phyloP scores from a whole-genome alignment of 2,797 vertebrate species.

The Cyclura pinguis region DNA sequence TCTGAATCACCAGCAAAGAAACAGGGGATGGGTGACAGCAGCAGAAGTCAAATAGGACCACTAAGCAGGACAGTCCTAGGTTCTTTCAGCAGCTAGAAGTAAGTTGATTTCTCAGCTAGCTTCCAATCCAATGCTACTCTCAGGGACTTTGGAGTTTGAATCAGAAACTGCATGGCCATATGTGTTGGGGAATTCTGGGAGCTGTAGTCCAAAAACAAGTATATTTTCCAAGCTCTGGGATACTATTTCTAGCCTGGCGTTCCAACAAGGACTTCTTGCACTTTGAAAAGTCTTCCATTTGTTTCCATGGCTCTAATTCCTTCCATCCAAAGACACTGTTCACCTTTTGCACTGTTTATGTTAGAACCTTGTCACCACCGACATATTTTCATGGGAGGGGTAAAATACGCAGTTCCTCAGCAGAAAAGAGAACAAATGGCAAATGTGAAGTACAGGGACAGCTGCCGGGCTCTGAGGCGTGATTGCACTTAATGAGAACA shows the following conservation, averaged over 20 bases:
- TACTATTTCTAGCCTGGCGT: not conserved
- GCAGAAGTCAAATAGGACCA: not conserved
- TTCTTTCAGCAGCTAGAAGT: not conserved
- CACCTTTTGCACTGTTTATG: slow-evolving; percentile 60
- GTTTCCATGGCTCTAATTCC: accelerated
- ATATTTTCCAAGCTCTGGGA: too few species aligned
- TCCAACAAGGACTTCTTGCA: not conserved
- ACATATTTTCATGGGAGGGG: not conserved
- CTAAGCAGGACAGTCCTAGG: not conserved
- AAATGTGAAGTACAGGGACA: slow-evolving; percentile 62
- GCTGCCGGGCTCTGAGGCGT: slow-evolving; percentile 41
- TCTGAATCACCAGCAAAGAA: not conserved
- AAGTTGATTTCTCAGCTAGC: not conserved
- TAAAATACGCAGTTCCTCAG: slow-evolving; percentile 38
- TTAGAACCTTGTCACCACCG: slow-evolving; percentile 55
- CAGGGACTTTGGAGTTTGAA: not conserved
- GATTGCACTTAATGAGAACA: slow-evolving; percentile 54
- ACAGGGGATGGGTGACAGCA: not conserved
- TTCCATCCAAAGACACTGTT: not conserved
- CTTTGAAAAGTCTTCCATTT: not conserved
- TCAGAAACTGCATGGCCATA: not conserved
- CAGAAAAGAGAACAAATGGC: slow-evolving; percentile 62
- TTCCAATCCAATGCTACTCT: not conserved
- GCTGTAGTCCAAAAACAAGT: too few species aligned
- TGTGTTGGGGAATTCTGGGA: not conserved